phyloP scores from a whole-genome alignment of 2,888 invertebrate genomes.

The Lithophane socia region DNA sequence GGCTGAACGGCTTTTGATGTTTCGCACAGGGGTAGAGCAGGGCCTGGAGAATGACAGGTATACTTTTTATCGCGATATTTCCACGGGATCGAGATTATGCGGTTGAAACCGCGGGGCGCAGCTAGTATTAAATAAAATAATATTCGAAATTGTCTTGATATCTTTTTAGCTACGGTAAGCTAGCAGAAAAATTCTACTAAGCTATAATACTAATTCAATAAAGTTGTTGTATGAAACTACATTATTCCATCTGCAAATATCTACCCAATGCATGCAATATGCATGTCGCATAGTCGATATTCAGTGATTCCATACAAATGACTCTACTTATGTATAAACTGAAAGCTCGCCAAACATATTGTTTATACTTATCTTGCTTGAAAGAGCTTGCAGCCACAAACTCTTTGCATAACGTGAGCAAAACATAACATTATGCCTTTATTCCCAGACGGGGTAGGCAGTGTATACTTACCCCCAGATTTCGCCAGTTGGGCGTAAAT shows the following conservation, averaged over 20 bases:
- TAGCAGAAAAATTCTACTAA: no score
- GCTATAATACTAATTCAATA: background rate
- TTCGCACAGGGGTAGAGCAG: no score
- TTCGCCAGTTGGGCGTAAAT: background rate
- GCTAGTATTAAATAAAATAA: no score
- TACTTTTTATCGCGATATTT: no score
- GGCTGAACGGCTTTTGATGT: no score
- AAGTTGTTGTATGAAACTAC: background rate
- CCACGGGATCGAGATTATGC: no score
- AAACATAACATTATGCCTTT: background rate
- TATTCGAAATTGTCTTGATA: no score
- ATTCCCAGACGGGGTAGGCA: background rate
- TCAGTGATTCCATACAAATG: slow-evolving; percentile 43
- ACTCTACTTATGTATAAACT: slow-evolving; percentile 16
- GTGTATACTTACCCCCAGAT: background rate
- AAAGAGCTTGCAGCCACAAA: background rate
- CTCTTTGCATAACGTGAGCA: slow-evolving; percentile 5
- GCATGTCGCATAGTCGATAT: slow-evolving; percentile 17
- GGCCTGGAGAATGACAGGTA: no score
- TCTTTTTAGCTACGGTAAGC: no score
- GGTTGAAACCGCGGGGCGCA: no score
- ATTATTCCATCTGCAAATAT: background rate
- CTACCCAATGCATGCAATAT: background rate
- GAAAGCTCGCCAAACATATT: slow-evolving; percentile 12
- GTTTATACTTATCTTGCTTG: slow-evolving; percentile 6